Percentiles rank a stretch among this genome's conserved stretches.
Evolutionary conservation across 2,113 vertebrate genomes (phyloP).

Genomic region (Pollimyrus isidori): DNA sequence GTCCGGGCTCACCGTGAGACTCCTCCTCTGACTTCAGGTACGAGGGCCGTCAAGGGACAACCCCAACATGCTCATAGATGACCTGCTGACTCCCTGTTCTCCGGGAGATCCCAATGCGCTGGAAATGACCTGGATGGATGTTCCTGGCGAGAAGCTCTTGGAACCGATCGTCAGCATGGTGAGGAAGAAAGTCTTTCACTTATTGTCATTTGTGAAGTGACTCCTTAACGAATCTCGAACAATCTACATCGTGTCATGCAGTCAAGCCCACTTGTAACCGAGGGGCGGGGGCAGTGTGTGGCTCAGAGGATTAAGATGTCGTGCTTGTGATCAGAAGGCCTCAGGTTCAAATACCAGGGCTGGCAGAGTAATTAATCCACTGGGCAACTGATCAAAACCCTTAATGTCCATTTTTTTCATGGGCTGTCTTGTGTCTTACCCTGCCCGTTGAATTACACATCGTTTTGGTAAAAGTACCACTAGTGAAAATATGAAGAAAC

Average conservation of each 20-base stretch:
- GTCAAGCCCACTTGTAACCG: background rate
- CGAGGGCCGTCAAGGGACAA: conserved; percentile 69
- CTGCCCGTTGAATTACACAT: background rate
- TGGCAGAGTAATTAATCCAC: background rate
- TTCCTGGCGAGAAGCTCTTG: conserved; percentile 84
- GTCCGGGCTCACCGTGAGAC: background rate
- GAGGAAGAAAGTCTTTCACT: conserved; percentile 29
- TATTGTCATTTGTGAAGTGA: background rate
- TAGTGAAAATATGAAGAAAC: background rate
- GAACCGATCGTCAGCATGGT: conserved; percentile 88
- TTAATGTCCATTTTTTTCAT: background rate
- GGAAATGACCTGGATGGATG: conserved; percentile 96
- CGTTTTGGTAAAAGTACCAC: background rate
- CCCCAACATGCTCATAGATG: conserved; percentile 62
- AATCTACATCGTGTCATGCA: background rate
- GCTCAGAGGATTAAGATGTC: background rate
- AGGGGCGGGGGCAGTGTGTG: background rate
- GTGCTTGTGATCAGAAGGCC: background rate
- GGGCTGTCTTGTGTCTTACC: background rate
- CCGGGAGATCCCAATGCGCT: conserved; percentile 77
- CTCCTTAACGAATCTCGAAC: background rate
- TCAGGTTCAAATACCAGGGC: background rate
- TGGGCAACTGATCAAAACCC: background rate
- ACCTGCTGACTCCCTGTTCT: conserved; percentile 87
- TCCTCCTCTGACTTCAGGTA: conserved; percentile 56